phyloP scores from a whole-genome alignment of 2,888 invertebrate genomes.

The Coremacera marginata region DNA sequence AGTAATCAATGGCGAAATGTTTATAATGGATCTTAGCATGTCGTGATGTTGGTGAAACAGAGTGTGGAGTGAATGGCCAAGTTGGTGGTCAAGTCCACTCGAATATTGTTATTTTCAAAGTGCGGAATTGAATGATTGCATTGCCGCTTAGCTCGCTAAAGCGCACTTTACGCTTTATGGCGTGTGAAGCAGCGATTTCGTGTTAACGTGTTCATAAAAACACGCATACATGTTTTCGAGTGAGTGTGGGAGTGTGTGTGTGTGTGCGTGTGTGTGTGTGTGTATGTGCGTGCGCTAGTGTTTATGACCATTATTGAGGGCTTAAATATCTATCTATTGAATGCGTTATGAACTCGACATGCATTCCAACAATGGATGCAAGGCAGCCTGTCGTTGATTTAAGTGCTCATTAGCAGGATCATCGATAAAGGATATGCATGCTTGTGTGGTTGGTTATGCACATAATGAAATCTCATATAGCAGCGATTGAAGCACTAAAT shows the following conservation, averaged over 20 bases:
- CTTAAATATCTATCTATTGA: not conserved
- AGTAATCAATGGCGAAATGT: not conserved
- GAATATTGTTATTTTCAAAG: conserved; percentile 23
- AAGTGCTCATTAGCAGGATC: conserved; percentile 17
- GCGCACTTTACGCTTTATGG: conserved; percentile 34
- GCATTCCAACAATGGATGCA: not conserved
- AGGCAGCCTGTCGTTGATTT: not conserved
- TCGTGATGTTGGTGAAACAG: not conserved
- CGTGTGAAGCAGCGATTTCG: conserved; percentile 36
- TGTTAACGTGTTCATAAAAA: conserved; percentile 22
- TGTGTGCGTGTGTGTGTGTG: not conserved
- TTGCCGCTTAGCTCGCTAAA: conserved; percentile 17
- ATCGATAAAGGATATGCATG: not conserved
- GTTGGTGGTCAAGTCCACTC: not conserved
- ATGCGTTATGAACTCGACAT: not conserved
- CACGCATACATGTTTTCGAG: not conserved
- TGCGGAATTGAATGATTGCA: conserved; percentile 32
- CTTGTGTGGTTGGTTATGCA: not conserved
- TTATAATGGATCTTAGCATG: not conserved
- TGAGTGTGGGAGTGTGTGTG: not conserved
- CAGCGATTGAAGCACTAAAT: not conserved
- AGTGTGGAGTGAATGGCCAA: not conserved
- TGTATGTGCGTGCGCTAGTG: not conserved
- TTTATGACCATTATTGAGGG: conserved; percentile 6
- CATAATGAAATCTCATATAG: not conserved